phyloP scores from a whole-genome alignment of 2,888 invertebrate species.

The Loripinus fragilis region DNA sequence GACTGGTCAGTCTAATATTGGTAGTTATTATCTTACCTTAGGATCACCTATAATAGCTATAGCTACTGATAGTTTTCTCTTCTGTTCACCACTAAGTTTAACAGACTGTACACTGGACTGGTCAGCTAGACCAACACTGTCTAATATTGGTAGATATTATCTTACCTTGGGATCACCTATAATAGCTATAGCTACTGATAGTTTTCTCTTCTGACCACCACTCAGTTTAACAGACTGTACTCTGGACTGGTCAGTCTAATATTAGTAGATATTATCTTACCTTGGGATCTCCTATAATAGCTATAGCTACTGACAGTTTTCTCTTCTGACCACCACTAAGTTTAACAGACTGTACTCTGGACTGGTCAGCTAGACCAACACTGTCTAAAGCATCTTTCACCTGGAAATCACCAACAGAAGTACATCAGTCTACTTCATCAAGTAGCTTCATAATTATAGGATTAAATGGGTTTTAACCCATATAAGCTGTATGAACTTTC shows the following conservation, averaged over 20 bases:
- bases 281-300: constrained; percentile 91
- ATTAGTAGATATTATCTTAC: too few relatives aligned
- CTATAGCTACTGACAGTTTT: constrained; percentile 91
- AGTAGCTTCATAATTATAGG: too few relatives aligned
- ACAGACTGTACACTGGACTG: constrained; percentile 85
- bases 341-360: constrained; percentile 87
- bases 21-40: too few relatives aligned
- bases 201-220: constrained; percentile 93
- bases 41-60: constrained; percentile 92
- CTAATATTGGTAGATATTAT: constrained; percentile 85
- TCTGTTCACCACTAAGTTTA: constrained; percentile 93
- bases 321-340: constrained; percentile 94
- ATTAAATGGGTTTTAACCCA: too few relatives aligned
- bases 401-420: not conserved
- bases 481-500: too few relatives aligned
- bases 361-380: constrained; percentile 5
- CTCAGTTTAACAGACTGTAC: constrained; percentile 90
- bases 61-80: constrained; percentile 91
- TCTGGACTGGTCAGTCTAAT: too few relatives aligned
- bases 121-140: constrained; percentile 4
- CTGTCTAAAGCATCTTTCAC: not conserved
- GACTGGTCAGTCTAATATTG: too few relatives aligned
- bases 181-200: constrained; percentile 91
- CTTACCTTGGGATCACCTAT: not conserved
- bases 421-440: too few relatives aligned